Evolutionary conservation across 2,113 vertebrate genomes (phyloP).

Genomic region (Etia nguti): DNA sequence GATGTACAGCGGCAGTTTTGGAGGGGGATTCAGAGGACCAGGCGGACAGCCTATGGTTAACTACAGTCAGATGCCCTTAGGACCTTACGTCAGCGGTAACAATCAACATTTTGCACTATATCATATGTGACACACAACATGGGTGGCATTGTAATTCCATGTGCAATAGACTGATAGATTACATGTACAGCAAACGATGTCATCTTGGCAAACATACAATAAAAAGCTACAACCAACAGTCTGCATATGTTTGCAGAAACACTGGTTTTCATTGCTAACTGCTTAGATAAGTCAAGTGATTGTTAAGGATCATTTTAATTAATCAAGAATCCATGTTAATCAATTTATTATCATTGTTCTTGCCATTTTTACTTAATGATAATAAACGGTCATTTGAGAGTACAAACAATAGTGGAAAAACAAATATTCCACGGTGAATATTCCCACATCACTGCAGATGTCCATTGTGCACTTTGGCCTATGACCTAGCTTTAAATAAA

Average conservation of each 20-base stretch:
- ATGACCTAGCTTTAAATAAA: not conserved
- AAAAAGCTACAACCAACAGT: not conserved
- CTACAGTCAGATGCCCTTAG: slow-evolving; percentile 98
- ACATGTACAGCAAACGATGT: not conserved
- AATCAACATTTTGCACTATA: not conserved
- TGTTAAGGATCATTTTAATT: not conserved
- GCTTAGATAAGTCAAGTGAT: not conserved
- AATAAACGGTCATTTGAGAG: not conserved
- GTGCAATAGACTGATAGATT: not conserved
- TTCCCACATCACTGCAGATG: not conserved
- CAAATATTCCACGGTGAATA: not conserved
- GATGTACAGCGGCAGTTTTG: slow-evolving; percentile 88
- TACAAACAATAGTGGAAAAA: not conserved
- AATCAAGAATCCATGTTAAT: not conserved
- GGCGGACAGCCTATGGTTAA: slow-evolving; percentile 90
- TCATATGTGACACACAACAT: not conserved
- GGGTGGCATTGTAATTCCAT: not conserved
- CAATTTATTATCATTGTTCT: not conserved
- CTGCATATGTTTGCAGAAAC: not conserved
- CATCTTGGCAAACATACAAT: not conserved
- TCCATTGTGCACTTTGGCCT: not conserved
- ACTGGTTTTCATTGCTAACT: not conserved
- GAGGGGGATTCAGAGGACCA: slow-evolving; percentile 84
- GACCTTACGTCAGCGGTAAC: slow-evolving; percentile 94
- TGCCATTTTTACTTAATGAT: not conserved